Conservation (phyloP, 30 jellyfish, hydroid and myxozoan genomes). For the Mastigias papua region DNA sequence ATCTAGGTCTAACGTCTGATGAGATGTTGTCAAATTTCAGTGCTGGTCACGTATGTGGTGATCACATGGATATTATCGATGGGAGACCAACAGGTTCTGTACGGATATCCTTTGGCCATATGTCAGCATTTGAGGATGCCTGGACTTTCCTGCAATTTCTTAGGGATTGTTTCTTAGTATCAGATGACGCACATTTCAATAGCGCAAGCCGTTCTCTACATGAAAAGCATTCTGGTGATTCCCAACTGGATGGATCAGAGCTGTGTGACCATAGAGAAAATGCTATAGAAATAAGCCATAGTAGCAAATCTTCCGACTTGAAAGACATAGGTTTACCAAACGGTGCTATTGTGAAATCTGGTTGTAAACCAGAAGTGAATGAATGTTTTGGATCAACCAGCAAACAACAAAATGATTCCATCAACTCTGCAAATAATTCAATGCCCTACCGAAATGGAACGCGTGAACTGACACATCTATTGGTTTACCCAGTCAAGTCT, state of each 20-base stretch:
- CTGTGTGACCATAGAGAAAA: background rate
- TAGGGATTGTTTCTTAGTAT: constrained; percentile 46
- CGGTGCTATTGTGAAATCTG: background rate
- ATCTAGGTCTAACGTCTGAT: constrained; percentile 54
- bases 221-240: background rate
- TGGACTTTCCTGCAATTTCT: constrained; percentile 49
- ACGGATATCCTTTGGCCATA: constrained; percentile 68
- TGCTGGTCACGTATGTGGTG: constrained; percentile 84
- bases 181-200: background rate
- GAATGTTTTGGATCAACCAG: background rate
- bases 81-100: constrained; percentile 78
- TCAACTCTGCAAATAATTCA: background rate
- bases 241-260: background rate
- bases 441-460: background rate
- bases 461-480: constrained; percentile 19
- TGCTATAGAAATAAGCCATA: background rate
- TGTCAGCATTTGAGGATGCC: constrained; percentile 66
- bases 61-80: constrained; percentile 62
- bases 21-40: constrained; percentile 50
- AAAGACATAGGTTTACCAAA: background rate
- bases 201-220: background rate
- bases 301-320: background rate
- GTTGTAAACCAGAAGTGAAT: background rate
- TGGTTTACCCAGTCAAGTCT: constrained; percentile 69
- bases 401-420: background rate